These are phyloP conservation scores for Molossus molossus DNA, from an alignment of 2,797 vertebrate species.

Conservation along the genomic window DNA sequence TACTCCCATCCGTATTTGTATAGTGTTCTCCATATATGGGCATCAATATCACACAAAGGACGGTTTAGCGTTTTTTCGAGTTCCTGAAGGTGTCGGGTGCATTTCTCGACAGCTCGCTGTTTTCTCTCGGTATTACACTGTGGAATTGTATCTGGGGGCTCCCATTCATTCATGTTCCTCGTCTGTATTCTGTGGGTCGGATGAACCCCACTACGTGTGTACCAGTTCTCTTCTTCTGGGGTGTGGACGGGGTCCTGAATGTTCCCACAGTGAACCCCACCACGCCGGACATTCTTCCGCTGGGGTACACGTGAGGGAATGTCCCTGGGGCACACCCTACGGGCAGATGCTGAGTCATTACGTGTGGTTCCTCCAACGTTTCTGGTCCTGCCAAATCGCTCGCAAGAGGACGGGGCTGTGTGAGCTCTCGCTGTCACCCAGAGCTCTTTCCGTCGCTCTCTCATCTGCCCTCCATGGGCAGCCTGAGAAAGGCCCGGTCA, in stretches of 20 bases:
- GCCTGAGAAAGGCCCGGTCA: not conserved
- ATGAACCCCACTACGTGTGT: too few species aligned
- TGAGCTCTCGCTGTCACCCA: accelerated
- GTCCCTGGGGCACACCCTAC: too few species aligned
- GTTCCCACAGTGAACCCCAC: not conserved
- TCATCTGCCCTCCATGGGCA: not conserved
- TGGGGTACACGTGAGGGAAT: accelerated
- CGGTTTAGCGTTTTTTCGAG: not conserved
- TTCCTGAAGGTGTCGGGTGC: not conserved
- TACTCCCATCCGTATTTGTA: not conserved
- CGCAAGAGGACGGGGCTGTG: accelerated
- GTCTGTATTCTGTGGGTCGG: not conserved
- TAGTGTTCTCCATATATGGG: accelerated
- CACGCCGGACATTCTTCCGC: accelerated
- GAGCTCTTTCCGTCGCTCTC: not conserved
- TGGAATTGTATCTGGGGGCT: not conserved
- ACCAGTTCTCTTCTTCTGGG: not conserved
- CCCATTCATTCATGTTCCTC: not conserved
- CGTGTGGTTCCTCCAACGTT: not conserved
- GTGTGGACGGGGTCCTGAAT: not conserved
- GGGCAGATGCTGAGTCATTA: not conserved
- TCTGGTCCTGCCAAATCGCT: not conserved
- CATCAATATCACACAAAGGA: accelerated
- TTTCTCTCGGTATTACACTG: not conserved
- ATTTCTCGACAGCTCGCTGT: too few species aligned